Base-by-base conservation (phyloP, 2,113 vertebrate species). In the Crotalus tigris region DNA sequence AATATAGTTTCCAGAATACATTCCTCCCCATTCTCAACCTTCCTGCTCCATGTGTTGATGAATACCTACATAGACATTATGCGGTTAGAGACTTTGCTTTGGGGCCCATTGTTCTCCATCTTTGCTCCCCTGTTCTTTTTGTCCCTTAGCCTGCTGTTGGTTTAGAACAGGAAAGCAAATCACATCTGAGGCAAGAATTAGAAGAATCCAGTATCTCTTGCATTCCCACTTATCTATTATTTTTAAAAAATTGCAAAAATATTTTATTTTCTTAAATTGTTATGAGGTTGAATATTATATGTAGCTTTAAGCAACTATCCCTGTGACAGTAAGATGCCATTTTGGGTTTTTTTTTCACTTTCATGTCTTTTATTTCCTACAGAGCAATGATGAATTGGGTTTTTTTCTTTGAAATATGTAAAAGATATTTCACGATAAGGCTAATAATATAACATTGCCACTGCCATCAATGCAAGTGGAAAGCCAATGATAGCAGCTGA, bases 281-380 rank as follows among this genome's bases (percentile, higher is more conserved):
- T 92, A 93, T 92, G 44, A 91, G 95, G 88, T 92, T 96, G 93
- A 93, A 17, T 95, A 92, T 93, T 94, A 94, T 91, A 96, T 94
- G 93, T 94, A 96, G 92, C 93, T 90, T 95, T 95, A 96, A 95
- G 94, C 93, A 95, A 92, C 94, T 92, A 39, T 23, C 94, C 94
- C 91, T 92, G 91, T 64, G 44, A 53, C n/a, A 33, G 91, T 88
- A 95, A 95, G 92, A 93, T 58, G 94, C 93, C 91, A 91, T 59
- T 95, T 93, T 92, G 85, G 33, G 19, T 91, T 93, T 94, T 93
- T 94, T 90, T 61, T 91, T 88, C 93, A 85, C 29, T 88, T 91
- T 90, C n/a, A 81, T 94, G 4, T 13, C 91, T 96, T 44, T 91
- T 92, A 44, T 21, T 33, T 92, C 93, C 51, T 94, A 81, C 29